Base-by-base conservation (phyloP, 2,113 vertebrate species). In the Oreochromis spilurus region DNA sequence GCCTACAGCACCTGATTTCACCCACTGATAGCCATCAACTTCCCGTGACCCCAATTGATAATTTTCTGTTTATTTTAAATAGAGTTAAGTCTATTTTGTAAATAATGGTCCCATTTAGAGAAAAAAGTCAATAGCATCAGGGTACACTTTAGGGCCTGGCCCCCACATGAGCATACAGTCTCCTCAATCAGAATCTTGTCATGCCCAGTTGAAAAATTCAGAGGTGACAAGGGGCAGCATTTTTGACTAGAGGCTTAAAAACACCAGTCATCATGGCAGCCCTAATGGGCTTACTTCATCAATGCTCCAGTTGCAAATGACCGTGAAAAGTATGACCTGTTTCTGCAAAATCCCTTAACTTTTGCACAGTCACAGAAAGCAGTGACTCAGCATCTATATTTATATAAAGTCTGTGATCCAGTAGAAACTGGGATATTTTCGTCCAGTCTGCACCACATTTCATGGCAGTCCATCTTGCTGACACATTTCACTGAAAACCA, bases 351-450 rank as follows among this genome's bases (percentile, higher is more conserved):
- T 50, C 24, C 26, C 45, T 52, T 77, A 34, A 77, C 72, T 77
- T 77, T 77, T 77, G 45, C 45, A 77, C 72, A 77, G 45, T 77
- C 17, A 34, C 17, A 52, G 26, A 77, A 77, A 52, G 6, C 52
- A 77, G 45, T 77, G 72, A 52, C 72, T 77, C 45, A 34, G 26
- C 72, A 34, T 31, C 72, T 34, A 29, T 77, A 50, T 77, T 77
- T 77, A 77, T 77, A 52, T 0, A 52, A 52, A 34, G 72, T 52
- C 72, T 77, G 10, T 77, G 72, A 77, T 77, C 45, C 72, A 77
- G 26, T 52, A 34, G 45, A 77, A 34, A 52, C 45, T 52, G 11
- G 26, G 10, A 77, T 77, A 31, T 77, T 52, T 77, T 34, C 3
- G 0, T 12, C 45, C 72, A 77, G 45, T 77, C 26, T 77, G 72